These are phyloP conservation scores for Drosophila ercepeae DNA, from an alignment of 1,140 invertebrate genomes.

Conservation along the genomic window DNA sequence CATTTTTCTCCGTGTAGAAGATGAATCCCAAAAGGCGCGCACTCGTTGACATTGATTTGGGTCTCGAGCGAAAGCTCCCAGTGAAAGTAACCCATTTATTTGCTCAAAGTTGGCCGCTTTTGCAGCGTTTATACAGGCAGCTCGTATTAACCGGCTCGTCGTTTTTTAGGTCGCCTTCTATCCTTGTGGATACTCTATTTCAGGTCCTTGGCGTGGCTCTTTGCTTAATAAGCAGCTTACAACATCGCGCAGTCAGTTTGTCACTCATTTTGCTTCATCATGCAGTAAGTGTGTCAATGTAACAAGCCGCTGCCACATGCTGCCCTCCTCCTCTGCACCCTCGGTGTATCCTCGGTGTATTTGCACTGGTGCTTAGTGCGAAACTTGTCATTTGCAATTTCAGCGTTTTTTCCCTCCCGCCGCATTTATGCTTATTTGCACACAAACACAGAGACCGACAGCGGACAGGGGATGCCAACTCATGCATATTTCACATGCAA, in stretches of 20 bases:
- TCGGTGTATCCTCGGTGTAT: constrained; percentile 49
- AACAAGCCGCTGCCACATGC: constrained; percentile 36
- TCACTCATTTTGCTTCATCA: constrained; percentile 81
- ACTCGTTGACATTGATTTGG: constrained; percentile 76
- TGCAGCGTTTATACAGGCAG: constrained; percentile 23
- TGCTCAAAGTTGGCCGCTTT: constrained; percentile 60
- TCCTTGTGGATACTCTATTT: constrained; percentile 7
- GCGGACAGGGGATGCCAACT: constrained; percentile 48
- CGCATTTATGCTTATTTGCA: constrained; percentile 56
- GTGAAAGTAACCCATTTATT: constrained; percentile 77
- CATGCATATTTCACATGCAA: constrained; percentile 72
- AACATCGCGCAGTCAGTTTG: constrained; percentile 74
- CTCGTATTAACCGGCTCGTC: constrained; percentile 21
- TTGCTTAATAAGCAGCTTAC: constrained; percentile 76
- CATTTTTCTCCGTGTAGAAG: not conserved
- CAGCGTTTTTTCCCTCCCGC: constrained; percentile 48
- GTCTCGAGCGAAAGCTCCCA: constrained; percentile 38
- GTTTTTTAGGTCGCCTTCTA: constrained; percentile 45
- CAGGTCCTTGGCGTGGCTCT: constrained; percentile 1
- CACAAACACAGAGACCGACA: constrained; percentile 1
- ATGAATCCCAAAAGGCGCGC: constrained; percentile 14
- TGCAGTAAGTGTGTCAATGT: constrained; percentile 80
- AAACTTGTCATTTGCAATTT: constrained; percentile 81
- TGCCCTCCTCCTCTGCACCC: not conserved
- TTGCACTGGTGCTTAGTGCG: constrained; percentile 76